Percentiles rank a stretch among this genome's conserved stretches.
Conservation (phyloP, 2,113 vertebrate species). For the Proterorhinus semilunaris region DNA sequence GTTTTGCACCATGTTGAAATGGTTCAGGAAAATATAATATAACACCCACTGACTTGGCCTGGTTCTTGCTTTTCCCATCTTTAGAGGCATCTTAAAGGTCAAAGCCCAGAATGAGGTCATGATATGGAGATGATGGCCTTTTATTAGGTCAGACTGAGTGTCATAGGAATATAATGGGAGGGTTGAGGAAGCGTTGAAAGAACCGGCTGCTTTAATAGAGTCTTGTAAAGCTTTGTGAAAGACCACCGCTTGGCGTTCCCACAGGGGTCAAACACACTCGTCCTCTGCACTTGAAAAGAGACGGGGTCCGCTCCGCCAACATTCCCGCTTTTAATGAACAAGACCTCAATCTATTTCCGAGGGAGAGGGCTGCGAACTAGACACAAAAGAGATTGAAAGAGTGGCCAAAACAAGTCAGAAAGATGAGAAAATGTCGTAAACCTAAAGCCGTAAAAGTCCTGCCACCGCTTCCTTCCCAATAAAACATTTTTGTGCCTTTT, state of each 20-base stretch:
- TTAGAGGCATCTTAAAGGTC: slow-evolving; percentile 8
- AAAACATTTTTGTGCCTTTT: slow-evolving; percentile 8
- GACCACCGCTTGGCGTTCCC: slow-evolving; percentile 62
- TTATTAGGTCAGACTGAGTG: slow-evolving; percentile 39
- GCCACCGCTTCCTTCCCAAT: slow-evolving; percentile 18
- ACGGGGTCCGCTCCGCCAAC: slow-evolving; percentile 30
- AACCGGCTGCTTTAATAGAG: slow-evolving; percentile 36
- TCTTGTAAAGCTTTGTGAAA: slow-evolving; percentile 63
- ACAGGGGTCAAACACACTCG: slow-evolving; percentile 54
- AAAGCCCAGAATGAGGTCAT: slow-evolving; percentile 48
- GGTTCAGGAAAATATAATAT: too few relatives aligned
- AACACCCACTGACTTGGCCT: too few relatives aligned
- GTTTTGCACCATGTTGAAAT: too few relatives aligned
- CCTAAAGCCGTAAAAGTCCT: slow-evolving; percentile 16
- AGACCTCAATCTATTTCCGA: slow-evolving; percentile 33
- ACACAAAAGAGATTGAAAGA: not conserved
- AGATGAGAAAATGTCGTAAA: slow-evolving; percentile 16
- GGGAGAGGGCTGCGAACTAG: not conserved
- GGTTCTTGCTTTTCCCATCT: slow-evolving; percentile 1
- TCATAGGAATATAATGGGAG: slow-evolving; percentile 19
- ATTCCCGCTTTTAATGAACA: slow-evolving; percentile 40
- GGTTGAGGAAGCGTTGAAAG: slow-evolving; percentile 27
- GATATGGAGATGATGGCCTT: slow-evolving; percentile 53
- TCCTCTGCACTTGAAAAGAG: slow-evolving; percentile 58
- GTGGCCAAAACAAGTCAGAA: slow-evolving; percentile 22